phyloP scores from a whole-genome alignment of 2,888 invertebrate genomes.

The Eristalis intricaria region DNA sequence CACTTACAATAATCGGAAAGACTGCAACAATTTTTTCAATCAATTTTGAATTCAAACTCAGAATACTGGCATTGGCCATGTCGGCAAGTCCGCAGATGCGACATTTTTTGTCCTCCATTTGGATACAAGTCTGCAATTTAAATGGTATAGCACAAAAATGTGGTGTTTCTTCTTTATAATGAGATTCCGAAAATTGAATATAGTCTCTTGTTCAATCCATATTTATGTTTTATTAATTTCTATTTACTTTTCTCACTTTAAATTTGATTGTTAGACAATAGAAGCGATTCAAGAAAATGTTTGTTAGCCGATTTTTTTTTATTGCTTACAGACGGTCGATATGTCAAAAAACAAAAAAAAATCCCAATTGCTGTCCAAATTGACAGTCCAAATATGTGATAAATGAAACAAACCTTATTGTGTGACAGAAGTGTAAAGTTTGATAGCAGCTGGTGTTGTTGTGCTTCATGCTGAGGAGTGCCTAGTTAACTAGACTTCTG shows the following conservation, averaged over 20 bases:
- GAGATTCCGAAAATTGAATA: background rate
- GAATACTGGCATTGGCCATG: slow-evolving; percentile 74
- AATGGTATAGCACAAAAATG: background rate
- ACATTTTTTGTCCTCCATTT: slow-evolving; percentile 75
- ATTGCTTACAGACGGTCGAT: slow-evolving; percentile 72
- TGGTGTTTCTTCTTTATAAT: background rate
- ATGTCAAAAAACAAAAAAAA: slow-evolving; percentile 66
- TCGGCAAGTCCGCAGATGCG: slow-evolving; percentile 76
- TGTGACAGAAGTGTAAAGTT: background rate
- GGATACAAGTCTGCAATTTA: slow-evolving; percentile 27
- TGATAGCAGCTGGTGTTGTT: slow-evolving; percentile 18
- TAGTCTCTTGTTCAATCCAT: slow-evolving; percentile 19
- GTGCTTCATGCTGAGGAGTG: background rate
- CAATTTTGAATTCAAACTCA: slow-evolving; percentile 73
- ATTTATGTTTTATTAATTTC: background rate
- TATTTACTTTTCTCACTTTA: slow-evolving; percentile 7
- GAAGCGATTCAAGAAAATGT: background rate
- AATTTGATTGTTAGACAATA: background rate
- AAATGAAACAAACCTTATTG: slow-evolving; percentile 39
- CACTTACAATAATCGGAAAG: slow-evolving; percentile 76
- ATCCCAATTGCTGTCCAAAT: background rate
- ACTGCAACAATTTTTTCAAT: slow-evolving; percentile 75
- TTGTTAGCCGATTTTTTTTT: slow-evolving; percentile 32
- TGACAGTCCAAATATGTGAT: slow-evolving; percentile 29
- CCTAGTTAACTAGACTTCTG: background rate